Conservation (phyloP, 2,113 vertebrate genomes). For the Sylvilagus bachmani region DNA sequence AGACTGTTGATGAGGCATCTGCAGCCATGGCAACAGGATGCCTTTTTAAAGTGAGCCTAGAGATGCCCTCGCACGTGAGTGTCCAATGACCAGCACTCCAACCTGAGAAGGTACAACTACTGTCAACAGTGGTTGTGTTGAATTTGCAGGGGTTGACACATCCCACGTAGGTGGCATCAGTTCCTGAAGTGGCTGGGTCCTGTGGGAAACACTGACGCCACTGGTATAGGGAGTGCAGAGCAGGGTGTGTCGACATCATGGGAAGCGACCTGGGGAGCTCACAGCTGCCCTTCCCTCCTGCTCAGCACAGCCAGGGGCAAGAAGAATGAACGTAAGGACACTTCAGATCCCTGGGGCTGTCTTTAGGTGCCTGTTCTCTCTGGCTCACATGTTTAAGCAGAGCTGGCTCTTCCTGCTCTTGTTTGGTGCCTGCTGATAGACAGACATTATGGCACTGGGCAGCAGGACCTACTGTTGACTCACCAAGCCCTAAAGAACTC, state of each 20-base stretch:
- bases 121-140: not conserved
- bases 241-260: not conserved
- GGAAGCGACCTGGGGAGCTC: too few species aligned
- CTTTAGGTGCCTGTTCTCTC: not conserved
- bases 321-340: not conserved
- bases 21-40: not conserved
- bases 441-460: not conserved
- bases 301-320: not conserved
- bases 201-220: not conserved
- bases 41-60: not conserved
- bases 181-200: not conserved
- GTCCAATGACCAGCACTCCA: not conserved
- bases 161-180: not conserved
- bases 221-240: not conserved
- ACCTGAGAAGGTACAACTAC: not conserved
- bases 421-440: not conserved
- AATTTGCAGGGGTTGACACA: not conserved
- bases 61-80: not conserved
- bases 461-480: not conserved
- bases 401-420: not conserved
- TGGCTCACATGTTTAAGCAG: not conserved
- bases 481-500: not conserved
- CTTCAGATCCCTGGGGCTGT: not conserved
- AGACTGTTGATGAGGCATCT: not conserved
- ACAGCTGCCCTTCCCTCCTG: not conserved